Evolutionary conservation across 2,888 invertebrate species (phyloP), one percentile per base, ranked within the genome.

Genomic region (Eilema depressum): DNA sequence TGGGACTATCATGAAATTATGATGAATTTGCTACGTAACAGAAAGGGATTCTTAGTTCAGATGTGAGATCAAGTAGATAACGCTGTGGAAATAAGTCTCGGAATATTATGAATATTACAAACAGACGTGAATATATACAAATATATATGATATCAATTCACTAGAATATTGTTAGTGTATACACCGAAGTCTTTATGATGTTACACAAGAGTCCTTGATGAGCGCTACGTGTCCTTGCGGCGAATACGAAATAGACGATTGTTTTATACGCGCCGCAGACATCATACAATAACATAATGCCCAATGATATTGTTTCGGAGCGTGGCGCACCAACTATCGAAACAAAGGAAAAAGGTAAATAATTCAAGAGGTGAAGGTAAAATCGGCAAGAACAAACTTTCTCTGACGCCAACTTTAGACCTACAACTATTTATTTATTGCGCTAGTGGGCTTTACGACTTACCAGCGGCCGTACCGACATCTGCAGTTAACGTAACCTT

Each of bases 361-460:
- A 90, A 90, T 89, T 91, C 89, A 88, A 84, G 85, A 87, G 86
- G 84, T 86, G 87, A 86, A 84, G 85, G 85, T 86, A 88, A 87
- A 89, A 88, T 88, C 87, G 84, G 83, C 78, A 83, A 86, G 85
- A 88, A 81, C 83, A 79, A 89, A 91, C 83, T 91, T 89, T 79
- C 80, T 78, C 83, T 74, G 84, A 81, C 84, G 83, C 83, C 85
- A 88, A 90, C 88, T 90, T 91, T 85, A 88, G 83, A 87, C 87
- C 88, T 86, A 84, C 88, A 88, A 90, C 90, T 92, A 91, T 92
- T 92, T 93, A 93, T 93, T 92, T 93, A 92, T 92, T 87, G 87
- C 86, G 86, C 92, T 89, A 82, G 85, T 84, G 90, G 91, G 91
- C 88, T 89, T 89, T 82, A 78, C 79, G 82, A 82, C 81, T 83